phyloP scores from a whole-genome alignment of 2,888 invertebrate genomes.

The Erebia aethiops region DNA sequence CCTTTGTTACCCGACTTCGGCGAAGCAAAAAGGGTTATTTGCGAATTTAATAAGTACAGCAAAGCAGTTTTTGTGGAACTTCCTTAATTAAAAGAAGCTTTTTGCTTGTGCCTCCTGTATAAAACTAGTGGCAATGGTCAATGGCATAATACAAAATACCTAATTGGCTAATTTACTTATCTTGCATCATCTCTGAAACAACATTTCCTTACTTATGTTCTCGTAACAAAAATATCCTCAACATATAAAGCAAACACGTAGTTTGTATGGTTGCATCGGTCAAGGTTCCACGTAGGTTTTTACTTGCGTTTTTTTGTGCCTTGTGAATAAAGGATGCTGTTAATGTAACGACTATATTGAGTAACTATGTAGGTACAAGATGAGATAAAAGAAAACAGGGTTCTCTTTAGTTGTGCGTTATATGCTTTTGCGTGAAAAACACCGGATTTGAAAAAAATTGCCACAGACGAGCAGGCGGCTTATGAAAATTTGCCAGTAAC shows the following conservation, averaged over 20 bases:
- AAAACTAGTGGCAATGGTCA: no score
- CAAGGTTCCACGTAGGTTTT: slow-evolving; percentile 16
- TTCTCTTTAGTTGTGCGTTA: not conserved
- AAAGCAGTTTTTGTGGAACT: no score
- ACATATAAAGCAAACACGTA: slow-evolving; percentile 12
- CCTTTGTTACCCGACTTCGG: no score
- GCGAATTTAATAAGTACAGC: no score
- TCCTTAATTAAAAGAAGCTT: no score
- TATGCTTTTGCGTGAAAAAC: no score
- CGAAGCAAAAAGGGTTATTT: no score
- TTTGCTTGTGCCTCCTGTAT: no score
- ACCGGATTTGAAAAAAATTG: no score
- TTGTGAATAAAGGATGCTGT: slow-evolving; percentile 3
- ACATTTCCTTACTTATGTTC: slow-evolving; percentile 4
- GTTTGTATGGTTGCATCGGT: slow-evolving; percentile 21
- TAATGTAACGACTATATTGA: not conserved
- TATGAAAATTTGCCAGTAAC: no score
- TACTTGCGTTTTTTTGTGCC: slow-evolving; percentile 12
- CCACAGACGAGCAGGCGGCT: no score
- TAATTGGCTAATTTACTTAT: not conserved
- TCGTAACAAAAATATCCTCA: slow-evolving; percentile 1
- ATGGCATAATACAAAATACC: not conserved
- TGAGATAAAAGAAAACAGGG: not conserved
- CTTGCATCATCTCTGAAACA: slow-evolving; percentile 1
- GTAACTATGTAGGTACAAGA: not conserved